Conservation (phyloP, 2,113 vertebrate genomes). For the Nothobranchius furzeri region DNA sequence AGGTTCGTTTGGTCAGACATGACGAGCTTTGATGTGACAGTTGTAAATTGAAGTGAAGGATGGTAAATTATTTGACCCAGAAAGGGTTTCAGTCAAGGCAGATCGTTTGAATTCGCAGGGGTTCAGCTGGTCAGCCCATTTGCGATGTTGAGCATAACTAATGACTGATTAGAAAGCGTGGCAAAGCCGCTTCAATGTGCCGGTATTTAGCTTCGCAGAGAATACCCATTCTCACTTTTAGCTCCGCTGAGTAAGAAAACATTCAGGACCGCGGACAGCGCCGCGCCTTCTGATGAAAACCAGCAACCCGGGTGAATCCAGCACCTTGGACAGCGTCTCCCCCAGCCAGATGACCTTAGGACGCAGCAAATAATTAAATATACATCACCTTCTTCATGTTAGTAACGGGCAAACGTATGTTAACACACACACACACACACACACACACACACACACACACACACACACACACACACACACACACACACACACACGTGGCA, state of each 20-base stretch:
- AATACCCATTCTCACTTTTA: constrained; percentile 6
- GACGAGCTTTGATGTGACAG: constrained; percentile 64
- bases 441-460: no score
- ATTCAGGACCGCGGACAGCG: constrained; percentile 50
- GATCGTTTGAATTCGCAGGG: constrained; percentile 37
- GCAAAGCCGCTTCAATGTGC: background rate
- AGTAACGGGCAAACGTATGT: no score
- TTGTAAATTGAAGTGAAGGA: constrained; percentile 61
- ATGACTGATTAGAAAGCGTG: constrained; percentile 7
- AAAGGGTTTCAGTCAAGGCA: constrained; percentile 56
- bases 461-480: no score
- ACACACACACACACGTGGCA: no score
- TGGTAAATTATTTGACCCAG: constrained; percentile 66
- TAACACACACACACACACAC: no score
- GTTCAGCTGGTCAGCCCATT: constrained; percentile 46
- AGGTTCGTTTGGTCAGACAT: constrained; percentile 26
- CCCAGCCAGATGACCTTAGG: constrained; percentile 8
- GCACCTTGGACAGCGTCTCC: constrained; percentile 53
- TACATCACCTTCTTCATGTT: no score
- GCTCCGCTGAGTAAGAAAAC: background rate
- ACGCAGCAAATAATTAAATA: no score
- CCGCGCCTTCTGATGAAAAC: constrained; percentile 13
- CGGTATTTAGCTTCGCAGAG: background rate
- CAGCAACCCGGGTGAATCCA: constrained; percentile 35
- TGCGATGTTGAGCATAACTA: constrained; percentile 11